Conservation (phyloP, 2,888 invertebrate species). For the Diplolepis rosae region DNA sequence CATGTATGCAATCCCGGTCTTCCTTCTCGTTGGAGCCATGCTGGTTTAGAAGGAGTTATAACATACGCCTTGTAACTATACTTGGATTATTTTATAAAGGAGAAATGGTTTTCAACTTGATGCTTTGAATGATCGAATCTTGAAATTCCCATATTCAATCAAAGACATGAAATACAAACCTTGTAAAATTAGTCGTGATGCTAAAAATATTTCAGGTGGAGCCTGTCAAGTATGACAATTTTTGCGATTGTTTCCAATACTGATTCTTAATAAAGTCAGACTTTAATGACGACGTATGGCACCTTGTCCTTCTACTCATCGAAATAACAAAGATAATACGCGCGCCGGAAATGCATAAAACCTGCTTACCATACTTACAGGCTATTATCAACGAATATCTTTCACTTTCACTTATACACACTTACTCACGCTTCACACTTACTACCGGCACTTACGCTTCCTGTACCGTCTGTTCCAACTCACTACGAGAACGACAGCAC, state of each 20-base stretch:
- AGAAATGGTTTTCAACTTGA: conserved; percentile 33
- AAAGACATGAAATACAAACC: conserved; percentile 33
- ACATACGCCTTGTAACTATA: conserved; percentile 30
- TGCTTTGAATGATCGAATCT: conserved; percentile 27
- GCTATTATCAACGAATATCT: neutral
- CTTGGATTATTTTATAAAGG: conserved; percentile 31
- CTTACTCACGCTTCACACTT: no score
- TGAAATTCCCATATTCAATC: conserved; percentile 23
- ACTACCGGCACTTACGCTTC: no score
- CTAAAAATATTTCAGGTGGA: conserved; percentile 27
- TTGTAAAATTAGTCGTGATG: neutral
- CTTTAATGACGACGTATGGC: conserved; percentile 40
- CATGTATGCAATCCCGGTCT: no score
- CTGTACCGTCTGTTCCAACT: no score
- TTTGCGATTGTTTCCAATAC: conserved; percentile 33
- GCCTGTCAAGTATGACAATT: conserved; percentile 41
- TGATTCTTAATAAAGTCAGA: conserved; percentile 37
- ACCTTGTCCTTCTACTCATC: conserved; percentile 33
- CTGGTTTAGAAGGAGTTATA: conserved; percentile 33
- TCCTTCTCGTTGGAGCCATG: conserved; percentile 35
- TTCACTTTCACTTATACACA: no score
- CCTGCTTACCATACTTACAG: conserved; percentile 35
- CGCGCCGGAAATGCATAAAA: conserved; percentile 41
- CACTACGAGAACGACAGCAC: no score
- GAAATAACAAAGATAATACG: conserved; percentile 47